Percentiles rank a stretch among this genome's conserved stretches.
Evolutionary conservation across 2,888 invertebrate species (phyloP).

Genomic region (Dorcus parallelipipedus): DNA sequence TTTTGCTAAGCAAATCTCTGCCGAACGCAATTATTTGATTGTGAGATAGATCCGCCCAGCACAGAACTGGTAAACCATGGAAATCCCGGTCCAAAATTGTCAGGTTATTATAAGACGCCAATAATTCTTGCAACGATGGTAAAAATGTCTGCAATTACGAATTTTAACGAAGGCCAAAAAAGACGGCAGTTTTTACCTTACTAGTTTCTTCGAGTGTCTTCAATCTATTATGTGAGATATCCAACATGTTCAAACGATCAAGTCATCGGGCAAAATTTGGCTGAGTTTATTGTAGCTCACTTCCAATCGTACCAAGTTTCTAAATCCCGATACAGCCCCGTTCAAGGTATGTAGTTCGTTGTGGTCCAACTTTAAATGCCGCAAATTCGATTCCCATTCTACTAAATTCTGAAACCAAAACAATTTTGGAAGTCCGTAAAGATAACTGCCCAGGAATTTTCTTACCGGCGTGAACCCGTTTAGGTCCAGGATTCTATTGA

Average conservation of each 20-base stretch:
- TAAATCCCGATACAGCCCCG: conserved; percentile 72
- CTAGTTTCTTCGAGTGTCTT: conserved; percentile 77
- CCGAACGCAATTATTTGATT: conserved; percentile 73
- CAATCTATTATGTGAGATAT: conserved; percentile 74
- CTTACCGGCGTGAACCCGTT: conserved; percentile 64
- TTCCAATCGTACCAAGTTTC: conserved; percentile 68
- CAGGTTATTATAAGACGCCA: conserved; percentile 74
- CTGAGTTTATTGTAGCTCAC: conserved; percentile 73
- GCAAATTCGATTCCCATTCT: conserved; percentile 70
- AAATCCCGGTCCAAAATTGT: conserved; percentile 75
- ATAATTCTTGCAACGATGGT: conserved; percentile 70
- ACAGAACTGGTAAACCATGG: conserved; percentile 76
- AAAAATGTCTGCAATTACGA: conserved; percentile 67
- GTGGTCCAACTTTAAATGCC: conserved; percentile 70
- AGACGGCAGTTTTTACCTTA: conserved; percentile 57
- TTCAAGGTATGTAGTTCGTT: conserved; percentile 69
- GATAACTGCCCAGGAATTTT: too few species aligned
- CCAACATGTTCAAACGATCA: conserved; percentile 68
- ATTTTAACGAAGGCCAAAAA: neutral
- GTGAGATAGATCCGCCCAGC: conserved; percentile 74
- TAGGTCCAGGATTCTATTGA: conserved; percentile 68
- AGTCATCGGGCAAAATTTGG: conserved; percentile 73
- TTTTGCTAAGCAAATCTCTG: conserved; percentile 73
- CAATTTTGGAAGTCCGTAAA: too few species aligned
- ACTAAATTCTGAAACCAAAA: conserved; percentile 62